Evolutionary conservation across 2,888 invertebrate genomes (phyloP).

Genomic region (Heliconius ismenius): DNA sequence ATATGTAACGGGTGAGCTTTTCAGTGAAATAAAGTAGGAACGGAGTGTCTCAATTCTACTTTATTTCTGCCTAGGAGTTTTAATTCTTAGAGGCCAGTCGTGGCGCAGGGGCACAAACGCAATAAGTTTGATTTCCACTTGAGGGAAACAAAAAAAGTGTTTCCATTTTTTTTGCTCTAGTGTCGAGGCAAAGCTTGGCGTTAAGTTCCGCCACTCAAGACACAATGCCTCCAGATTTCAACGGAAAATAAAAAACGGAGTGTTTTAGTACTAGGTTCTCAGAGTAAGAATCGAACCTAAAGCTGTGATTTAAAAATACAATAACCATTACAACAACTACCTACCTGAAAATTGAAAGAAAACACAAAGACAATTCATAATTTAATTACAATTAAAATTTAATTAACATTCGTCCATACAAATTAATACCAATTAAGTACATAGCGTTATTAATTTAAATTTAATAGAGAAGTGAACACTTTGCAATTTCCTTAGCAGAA

Average conservation of each 20-base stretch:
- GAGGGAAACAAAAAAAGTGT: no score
- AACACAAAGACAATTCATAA: neutral
- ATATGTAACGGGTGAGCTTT: neutral
- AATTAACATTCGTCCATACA: slow-evolving; percentile 34
- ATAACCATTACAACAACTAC: neutral
- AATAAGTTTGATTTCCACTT: no score
- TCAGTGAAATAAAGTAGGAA: no score
- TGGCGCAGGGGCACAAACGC: no score
- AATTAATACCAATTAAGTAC: slow-evolving; percentile 42
- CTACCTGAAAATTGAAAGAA: neutral
- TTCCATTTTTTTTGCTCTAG: neutral
- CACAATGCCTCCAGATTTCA: no score
- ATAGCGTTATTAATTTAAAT: slow-evolving; percentile 49
- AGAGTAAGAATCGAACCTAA: no score
- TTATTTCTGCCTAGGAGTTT: no score
- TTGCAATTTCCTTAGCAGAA: slow-evolving; percentile 49
- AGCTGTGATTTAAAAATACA: neutral
- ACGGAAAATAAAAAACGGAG: neutral
- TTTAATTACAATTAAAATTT: slow-evolving; percentile 17
- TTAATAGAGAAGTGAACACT: slow-evolving; percentile 49
- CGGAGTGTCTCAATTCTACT: no score
- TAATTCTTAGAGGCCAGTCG: no score
- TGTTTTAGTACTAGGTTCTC: neutral
- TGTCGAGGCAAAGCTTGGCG: neutral
- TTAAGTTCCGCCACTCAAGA: neutral